Conservation (phyloP, 2,797 vertebrate genomes). For the Paratrypauchen microcephalus region DNA sequence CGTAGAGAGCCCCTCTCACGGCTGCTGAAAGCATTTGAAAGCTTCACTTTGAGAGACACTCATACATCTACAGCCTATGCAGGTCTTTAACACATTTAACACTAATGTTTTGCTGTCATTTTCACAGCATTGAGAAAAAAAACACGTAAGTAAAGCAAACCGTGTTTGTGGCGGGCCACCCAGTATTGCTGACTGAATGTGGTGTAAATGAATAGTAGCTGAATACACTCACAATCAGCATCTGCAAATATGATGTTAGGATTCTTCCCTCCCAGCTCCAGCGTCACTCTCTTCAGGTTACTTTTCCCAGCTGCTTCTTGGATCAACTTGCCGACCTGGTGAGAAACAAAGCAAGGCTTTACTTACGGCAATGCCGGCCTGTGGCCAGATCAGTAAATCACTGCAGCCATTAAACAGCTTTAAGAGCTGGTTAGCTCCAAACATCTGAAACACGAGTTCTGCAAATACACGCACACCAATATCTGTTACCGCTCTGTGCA, state of each 20-base stretch:
- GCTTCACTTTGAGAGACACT: conserved; percentile 61
- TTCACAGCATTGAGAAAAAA: conserved; percentile 25
- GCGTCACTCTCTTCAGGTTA: conserved; percentile 97
- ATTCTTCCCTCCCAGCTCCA: conserved; percentile 98
- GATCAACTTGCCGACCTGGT: conserved; percentile 96
- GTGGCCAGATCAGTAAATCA: conserved; percentile 68
- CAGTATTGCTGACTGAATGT: conserved; percentile 43
- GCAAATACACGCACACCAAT: conserved; percentile 70
- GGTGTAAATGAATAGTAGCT: conserved; percentile 42
- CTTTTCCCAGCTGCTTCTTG: conserved; percentile 98
- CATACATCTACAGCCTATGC: conserved; percentile 66
- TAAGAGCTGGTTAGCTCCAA: conserved; percentile 66
- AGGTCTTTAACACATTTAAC: conserved; percentile 41
- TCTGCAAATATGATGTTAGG: conserved; percentile 99
- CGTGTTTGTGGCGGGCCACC: conserved; percentile 38
- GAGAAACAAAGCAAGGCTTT: conserved; percentile 67
- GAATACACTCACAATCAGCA: conserved; percentile 92
- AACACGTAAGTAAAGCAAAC: conserved; percentile 26
- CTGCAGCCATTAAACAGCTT: conserved; percentile 70
- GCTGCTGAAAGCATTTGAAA: conserved; percentile 82
- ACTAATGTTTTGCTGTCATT: conserved; percentile 31
- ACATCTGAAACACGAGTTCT: conserved; percentile 65
- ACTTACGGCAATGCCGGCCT: conserved; percentile 59
- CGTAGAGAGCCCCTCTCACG: conserved; percentile 65
- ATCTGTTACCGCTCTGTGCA: conserved; percentile 68